These are phyloP conservation scores for Acromyrmex echinatior DNA, from an alignment of 1,140 invertebrate genomes.

Conservation along the genomic window DNA sequence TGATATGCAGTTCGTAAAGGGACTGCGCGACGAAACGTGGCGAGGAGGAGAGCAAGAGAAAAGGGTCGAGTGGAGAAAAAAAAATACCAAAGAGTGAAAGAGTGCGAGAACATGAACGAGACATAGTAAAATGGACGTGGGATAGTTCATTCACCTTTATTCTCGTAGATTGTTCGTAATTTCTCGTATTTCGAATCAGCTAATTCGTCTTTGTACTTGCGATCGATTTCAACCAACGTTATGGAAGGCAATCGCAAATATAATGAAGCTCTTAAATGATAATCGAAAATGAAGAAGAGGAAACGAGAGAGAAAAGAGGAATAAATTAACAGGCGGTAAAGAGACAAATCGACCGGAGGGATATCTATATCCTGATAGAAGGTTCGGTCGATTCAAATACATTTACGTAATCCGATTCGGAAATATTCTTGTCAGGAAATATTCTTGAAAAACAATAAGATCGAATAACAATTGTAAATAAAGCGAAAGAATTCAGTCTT, in stretches of 20 bases:
- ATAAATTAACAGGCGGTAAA: slow-evolving; percentile 19
- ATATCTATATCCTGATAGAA: neutral
- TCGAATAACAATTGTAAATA: neutral
- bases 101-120: slow-evolving; percentile 36
- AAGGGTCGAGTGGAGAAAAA: slow-evolving; percentile 7
- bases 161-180: slow-evolving; percentile 59
- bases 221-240: neutral
- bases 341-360: neutral
- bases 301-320: neutral
- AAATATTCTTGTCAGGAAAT: neutral
- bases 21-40: slow-evolving; percentile 46
- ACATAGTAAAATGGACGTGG: neutral
- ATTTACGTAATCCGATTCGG: neutral
- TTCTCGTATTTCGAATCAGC: slow-evolving; percentile 39
- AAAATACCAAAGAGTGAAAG: slow-evolving; percentile 54
- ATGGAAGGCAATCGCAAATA: slow-evolving; percentile 38
- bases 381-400: neutral
- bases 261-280: slow-evolving; percentile 62
- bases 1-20: slow-evolving; percentile 67
- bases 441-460: neutral
- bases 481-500: neutral
- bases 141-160: slow-evolving; percentile 8
- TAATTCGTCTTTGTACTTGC: slow-evolving; percentile 14
- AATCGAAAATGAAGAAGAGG: slow-evolving; percentile 28
- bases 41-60: slow-evolving; percentile 14